Evolutionary conservation across 53 echinoderm and acorn worm species (phyloP), one percentile per base, ranked within the genome.

Genomic region (Echinometra lucunter): DNA sequence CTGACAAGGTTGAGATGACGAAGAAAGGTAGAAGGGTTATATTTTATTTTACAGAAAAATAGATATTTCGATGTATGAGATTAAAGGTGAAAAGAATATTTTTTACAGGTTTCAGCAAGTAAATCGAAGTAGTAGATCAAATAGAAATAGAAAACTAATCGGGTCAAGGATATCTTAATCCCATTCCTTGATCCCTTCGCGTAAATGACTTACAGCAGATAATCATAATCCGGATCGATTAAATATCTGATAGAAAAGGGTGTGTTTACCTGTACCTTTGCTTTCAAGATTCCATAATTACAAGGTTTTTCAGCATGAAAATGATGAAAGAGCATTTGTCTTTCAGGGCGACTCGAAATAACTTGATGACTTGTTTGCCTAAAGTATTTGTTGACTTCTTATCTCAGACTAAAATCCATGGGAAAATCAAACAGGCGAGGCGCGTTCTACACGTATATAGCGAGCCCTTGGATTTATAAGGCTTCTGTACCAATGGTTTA

Each of bases 391-490:
- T 72, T 90, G 83, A 58, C 78, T 80, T 91, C 66, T 94, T 94
- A 94, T 83, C 82, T 4, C 40, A 17, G 69, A 21, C 69, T 69
- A 87, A 94, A 96, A 87, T 95, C 95, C 97, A 97, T 97, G 97
- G 97, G 97, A 97, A 97, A 97, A 85, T 95, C 96, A 97, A 97
- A 97, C 92, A 97, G 49, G 72, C 9, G 91, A 58, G 37, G 89
- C 89, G 37, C 35, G 30, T 10, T 12, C 10, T 49, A 27, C 85
- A 85, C 85, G 85, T 85, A 85, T 47, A 28, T 47, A 23, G 37
- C 21, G 16, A 85, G 85, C 47, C n/a, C 12, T 81, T 81, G 12
- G 53, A 27, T 85, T 15, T n/a, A 6, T 85, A 47, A 9, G 85
- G 49, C 49, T 45, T 85, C 85, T 47, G 3, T 44, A 45, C 30